Evolutionary conservation across 2,888 invertebrate genomes (phyloP).

Genomic region (Cordylochernes scorpioides): DNA sequence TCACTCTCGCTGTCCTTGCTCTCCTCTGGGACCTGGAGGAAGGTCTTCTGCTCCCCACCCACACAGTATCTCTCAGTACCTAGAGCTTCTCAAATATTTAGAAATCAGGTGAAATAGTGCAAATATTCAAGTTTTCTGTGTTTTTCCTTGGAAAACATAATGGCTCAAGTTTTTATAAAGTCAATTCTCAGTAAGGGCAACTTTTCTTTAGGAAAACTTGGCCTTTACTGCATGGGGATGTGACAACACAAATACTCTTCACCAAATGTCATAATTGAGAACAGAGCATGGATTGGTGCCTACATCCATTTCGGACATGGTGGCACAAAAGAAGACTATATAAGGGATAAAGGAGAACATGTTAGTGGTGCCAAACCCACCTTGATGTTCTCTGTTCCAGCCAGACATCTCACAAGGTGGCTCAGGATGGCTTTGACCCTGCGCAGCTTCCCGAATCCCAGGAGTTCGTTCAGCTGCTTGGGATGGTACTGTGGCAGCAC

Average conservation of each 20-base stretch:
- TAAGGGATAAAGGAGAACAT: too few species aligned
- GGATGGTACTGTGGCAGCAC: conserved; percentile 97
- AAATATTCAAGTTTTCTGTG: too few species aligned
- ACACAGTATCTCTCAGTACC: too few species aligned
- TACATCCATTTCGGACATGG: neutral
- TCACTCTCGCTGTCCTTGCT: conserved; percentile 28
- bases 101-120: neutral
- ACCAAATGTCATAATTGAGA: too few species aligned
- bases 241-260: too few species aligned
- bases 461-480: conserved; percentile 85
- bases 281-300: too few species aligned
- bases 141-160: too few species aligned
- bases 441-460: conserved; percentile 89
- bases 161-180: too few species aligned
- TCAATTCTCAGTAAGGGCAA: too few species aligned
- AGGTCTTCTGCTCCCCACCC: conserved; percentile 9
- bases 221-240: too few species aligned
- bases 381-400: conserved; percentile 14
- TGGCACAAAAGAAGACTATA: neutral
- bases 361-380: conserved; percentile 1
- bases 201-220: too few species aligned
- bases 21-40: conserved; percentile 8
- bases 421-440: conserved; percentile 94
- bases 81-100: too few species aligned
- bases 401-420: conserved; percentile 56